Base-by-base conservation (phyloP, 2,113 vertebrate species). In the Dicentrarchus labrax region DNA sequence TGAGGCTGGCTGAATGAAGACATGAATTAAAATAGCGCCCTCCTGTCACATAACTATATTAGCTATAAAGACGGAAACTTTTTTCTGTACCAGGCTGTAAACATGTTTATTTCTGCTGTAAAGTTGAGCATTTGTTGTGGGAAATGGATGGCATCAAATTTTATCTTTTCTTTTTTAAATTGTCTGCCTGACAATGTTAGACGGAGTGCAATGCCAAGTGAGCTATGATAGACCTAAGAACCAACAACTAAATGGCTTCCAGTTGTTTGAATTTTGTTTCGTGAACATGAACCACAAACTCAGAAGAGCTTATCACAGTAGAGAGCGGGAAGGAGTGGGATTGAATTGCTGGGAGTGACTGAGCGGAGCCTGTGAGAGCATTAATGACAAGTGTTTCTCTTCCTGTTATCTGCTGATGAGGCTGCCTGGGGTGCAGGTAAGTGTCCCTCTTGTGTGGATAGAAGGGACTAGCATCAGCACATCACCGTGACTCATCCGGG, bases 361-460 rank as follows among this genome's bases (percentile, higher is more conserved):
- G n/a, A 57, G 61, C 4, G 6, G 67, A 76, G 72, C 53, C 19
- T 16, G 36, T 17, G 36, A 62, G 21, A 48, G 80, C 45, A 65
- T 72, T 41, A 59, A 66, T 41, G 79, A 80, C 0, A 3, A 80
- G 59, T 15, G 56, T 76, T 60, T 65, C 38, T 53, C 67, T 60
- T 73, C 59, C 38, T 75, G 6, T 38, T 17, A 73, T 50, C 50
- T 78, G 66, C 57, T 47, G 82, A 80, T 80, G 51, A 74, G 66
- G 68, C 76, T 17, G 39, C 64, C 22, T 59, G 43, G 7, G 21
- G 57, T 39, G 73, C 61, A 54, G 66, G 45, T 76, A 7, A 22
- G 72, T 56, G 80, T 62, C 72, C 67, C 76, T 80, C 53, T 38
- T 21, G 59, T 38, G 22, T 48, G 17, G 53, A 12, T 41, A 17